These are phyloP conservation scores for Cryptotermes secundus DNA, from an alignment of 1,140 invertebrate species.

Conservation along the genomic window DNA sequence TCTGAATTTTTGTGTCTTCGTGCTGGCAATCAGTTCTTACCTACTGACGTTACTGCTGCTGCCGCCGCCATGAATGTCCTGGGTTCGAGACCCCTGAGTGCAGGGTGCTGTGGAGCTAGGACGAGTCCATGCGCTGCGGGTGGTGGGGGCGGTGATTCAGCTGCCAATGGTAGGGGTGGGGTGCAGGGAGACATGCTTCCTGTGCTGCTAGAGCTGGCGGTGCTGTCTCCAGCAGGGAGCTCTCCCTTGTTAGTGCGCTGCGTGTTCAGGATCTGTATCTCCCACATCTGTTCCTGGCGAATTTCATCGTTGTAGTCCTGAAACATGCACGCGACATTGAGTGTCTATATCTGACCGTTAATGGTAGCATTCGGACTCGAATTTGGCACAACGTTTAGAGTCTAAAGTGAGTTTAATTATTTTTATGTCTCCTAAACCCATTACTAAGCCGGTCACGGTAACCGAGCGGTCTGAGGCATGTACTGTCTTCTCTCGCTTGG, in stretches of 20 bases:
- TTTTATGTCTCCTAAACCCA: too few relatives aligned
- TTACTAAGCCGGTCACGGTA: too few relatives aligned
- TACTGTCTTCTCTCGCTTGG: too few relatives aligned
- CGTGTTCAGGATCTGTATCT: conserved; percentile 72
- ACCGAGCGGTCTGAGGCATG: too few relatives aligned
- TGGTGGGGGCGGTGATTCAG: conserved; percentile 43
- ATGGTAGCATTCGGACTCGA: too few relatives aligned
- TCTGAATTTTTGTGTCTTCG: too few relatives aligned
- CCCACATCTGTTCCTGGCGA: conserved; percentile 79
- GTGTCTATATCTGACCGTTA: too few relatives aligned
- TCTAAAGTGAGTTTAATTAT: too few relatives aligned
- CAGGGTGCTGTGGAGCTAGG: conserved; percentile 50
- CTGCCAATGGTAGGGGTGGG: background rate
- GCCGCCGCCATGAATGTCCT: background rate
- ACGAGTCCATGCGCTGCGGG: conserved; percentile 47
- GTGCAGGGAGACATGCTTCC: conserved; percentile 35
- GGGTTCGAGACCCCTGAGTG: conserved; percentile 42
- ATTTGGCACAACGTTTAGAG: too few relatives aligned
- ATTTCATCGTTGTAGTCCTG: conserved; percentile 85
- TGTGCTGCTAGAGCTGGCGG: conserved; percentile 40
- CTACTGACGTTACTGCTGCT: background rate
- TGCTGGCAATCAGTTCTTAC: too few relatives aligned
- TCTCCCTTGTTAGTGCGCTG: conserved; percentile 37
- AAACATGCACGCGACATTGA: conserved; percentile 28
- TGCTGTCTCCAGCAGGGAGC: background rate